Conservation (phyloP, 1,140 invertebrate species). For the Drosophila fuyamai region DNA sequence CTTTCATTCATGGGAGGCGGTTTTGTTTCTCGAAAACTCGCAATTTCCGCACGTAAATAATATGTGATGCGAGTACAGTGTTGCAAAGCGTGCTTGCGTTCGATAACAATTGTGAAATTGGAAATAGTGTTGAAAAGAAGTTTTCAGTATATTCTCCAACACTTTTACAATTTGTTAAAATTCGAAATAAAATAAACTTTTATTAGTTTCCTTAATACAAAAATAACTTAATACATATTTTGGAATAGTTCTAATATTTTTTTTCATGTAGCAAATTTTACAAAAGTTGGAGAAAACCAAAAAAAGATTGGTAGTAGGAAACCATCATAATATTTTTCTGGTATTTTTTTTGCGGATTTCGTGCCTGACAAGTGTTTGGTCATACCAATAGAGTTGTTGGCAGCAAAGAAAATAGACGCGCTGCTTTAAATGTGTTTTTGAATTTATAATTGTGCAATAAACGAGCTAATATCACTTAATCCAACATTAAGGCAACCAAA, state of each 20-base stretch:
- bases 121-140: background rate
- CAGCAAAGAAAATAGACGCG: slow-evolving; percentile 37
- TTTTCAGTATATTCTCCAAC: too few relatives aligned
- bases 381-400: background rate
- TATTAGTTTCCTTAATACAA: too few relatives aligned
- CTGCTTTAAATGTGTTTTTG: slow-evolving; percentile 39
- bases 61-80: background rate
- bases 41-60: slow-evolving; percentile 29
- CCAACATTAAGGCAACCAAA: background rate
- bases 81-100: background rate
- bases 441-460: slow-evolving; percentile 22
- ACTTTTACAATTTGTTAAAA: too few relatives aligned
- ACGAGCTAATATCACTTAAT: background rate
- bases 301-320: too few relatives aligned
- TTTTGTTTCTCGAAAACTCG: background rate
- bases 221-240: too few relatives aligned
- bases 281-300: too few relatives aligned
- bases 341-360: too few relatives aligned
- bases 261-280: too few relatives aligned
- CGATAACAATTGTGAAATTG: background rate
- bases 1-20: slow-evolving; percentile 39
- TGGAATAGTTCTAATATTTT: too few relatives aligned
- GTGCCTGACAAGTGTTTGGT: background rate
- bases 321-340: too few relatives aligned
- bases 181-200: too few relatives aligned